Evolutionary conservation across 1,140 invertebrate species (phyloP).

Genomic region (Heliconius eleuchia): DNA sequence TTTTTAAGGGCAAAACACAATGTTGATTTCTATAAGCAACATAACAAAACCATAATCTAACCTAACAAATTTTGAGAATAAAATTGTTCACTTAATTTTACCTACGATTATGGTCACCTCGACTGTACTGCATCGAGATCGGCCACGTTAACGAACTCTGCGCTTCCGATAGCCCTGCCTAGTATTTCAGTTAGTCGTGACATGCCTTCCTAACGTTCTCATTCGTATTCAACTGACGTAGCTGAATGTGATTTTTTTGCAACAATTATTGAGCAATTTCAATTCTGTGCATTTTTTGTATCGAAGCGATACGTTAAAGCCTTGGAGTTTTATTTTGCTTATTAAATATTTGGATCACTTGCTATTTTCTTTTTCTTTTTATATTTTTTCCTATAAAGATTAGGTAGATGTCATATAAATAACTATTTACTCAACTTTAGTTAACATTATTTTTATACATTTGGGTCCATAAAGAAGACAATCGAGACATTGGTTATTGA

Average conservation of each 20-base stretch:
- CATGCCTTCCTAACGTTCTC: slow-evolving; percentile 12
- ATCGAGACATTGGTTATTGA: too few relatives aligned
- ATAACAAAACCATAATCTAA: too few relatives aligned
- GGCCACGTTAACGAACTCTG: slow-evolving; percentile 23
- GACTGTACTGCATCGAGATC: slow-evolving; percentile 3
- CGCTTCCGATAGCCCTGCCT: slow-evolving; percentile 19
- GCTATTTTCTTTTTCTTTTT: too few relatives aligned
- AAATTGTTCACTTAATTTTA: not conserved
- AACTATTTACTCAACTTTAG: too few relatives aligned
- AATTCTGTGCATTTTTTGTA: slow-evolving; percentile 7
- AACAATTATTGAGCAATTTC: slow-evolving; percentile 24
- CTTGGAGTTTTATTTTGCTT: not conserved
- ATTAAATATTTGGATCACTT: not conserved
- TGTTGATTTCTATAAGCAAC: too few relatives aligned
- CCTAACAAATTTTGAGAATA: too few relatives aligned
- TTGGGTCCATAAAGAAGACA: too few relatives aligned
- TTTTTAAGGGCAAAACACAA: too few relatives aligned
- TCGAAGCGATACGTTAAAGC: not conserved
- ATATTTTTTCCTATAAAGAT: too few relatives aligned
- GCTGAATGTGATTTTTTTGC: slow-evolving; percentile 12
- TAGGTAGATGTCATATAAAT: too few relatives aligned
- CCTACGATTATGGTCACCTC: not conserved
- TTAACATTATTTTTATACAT: too few relatives aligned
- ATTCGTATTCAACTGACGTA: slow-evolving; percentile 8
- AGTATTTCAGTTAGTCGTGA: slow-evolving; percentile 23